A percentile compares a stretch with the other conserved stretches of the same genome.
These are phyloP conservation scores for Drosophila percnosoma DNA, from an alignment of 2,888 invertebrate species.

Conservation along the genomic window DNA sequence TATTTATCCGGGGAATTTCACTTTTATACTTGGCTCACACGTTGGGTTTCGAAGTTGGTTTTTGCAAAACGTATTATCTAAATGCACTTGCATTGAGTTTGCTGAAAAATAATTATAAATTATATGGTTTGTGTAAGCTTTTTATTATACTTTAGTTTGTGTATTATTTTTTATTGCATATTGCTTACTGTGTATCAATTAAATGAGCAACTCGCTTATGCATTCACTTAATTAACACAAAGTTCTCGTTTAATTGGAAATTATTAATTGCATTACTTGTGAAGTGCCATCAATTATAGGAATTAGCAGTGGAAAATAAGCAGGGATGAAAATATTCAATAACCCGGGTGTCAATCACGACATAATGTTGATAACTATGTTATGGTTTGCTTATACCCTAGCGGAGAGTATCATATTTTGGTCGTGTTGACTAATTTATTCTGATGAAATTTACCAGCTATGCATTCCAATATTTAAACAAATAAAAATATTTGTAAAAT, in stretches of 20 bases:
- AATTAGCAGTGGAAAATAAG: background rate
- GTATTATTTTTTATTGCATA: background rate
- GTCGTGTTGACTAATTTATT: background rate
- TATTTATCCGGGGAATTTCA: conserved; percentile 19
- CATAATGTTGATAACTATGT: background rate
- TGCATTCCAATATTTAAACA: background rate
- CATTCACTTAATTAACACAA: background rate
- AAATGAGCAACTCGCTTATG: background rate
- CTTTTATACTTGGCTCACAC: background rate
- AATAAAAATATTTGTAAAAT: background rate
- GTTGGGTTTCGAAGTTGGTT: background rate
- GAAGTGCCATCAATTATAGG: background rate
- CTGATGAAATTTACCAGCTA: background rate
- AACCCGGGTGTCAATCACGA: background rate
- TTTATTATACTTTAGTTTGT: too few species aligned
- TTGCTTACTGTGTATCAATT: background rate
- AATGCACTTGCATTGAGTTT: background rate
- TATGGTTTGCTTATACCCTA: background rate
- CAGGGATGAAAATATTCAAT: fast-evolving
- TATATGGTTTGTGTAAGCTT: background rate
- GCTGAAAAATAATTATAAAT: background rate
- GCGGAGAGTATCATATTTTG: background rate
- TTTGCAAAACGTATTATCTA: background rate
- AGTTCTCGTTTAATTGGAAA: background rate
- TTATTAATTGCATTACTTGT: background rate